Percentiles rank a stretch among this genome's conserved stretches.
Conservation (phyloP, 2,113 vertebrate species). For the Bos indicus region DNA sequence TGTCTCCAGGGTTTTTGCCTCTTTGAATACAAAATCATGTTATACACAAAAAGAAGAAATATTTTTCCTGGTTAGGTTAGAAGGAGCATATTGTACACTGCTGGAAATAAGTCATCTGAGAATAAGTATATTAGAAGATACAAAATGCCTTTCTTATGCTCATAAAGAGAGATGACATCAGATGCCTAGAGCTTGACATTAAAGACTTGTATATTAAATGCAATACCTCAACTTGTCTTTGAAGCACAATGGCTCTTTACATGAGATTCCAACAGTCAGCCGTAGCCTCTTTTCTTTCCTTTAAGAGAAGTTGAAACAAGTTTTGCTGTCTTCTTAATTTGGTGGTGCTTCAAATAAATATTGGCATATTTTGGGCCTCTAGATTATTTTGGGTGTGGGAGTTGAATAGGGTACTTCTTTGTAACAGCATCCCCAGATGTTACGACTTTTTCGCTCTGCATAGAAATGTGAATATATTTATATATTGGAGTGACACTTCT, state of each 20-base stretch:
- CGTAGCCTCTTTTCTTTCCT: constrained; percentile 70
- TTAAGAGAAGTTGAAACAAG: constrained; percentile 59
- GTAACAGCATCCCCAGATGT: not conserved
- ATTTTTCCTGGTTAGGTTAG: not conserved
- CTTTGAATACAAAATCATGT: not conserved
- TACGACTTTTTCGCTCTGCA: not conserved
- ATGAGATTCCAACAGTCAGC: constrained; percentile 72
- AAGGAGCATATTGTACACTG: not conserved
- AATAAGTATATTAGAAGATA: constrained; percentile 59
- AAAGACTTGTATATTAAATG: constrained; percentile 68
- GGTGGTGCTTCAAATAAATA: not conserved
- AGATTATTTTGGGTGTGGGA: not conserved
- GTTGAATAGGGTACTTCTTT: not conserved
- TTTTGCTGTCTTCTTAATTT: constrained; percentile 71
- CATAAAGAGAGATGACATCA: constrained; percentile 71
- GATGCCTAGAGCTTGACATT: constrained; percentile 63
- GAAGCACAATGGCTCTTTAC: constrained; percentile 71
- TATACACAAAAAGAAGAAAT: not conserved
- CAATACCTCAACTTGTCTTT: constrained; percentile 49
- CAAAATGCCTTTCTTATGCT: constrained; percentile 68
- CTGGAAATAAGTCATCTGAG: constrained; percentile 52
- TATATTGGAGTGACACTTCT: not conserved
- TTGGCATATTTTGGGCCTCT: not conserved
- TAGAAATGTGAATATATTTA: constrained; percentile 20
- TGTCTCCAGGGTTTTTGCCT: not conserved